Conservation (phyloP, 2,797 vertebrate genomes). For the Delichon dasypus region DNA sequence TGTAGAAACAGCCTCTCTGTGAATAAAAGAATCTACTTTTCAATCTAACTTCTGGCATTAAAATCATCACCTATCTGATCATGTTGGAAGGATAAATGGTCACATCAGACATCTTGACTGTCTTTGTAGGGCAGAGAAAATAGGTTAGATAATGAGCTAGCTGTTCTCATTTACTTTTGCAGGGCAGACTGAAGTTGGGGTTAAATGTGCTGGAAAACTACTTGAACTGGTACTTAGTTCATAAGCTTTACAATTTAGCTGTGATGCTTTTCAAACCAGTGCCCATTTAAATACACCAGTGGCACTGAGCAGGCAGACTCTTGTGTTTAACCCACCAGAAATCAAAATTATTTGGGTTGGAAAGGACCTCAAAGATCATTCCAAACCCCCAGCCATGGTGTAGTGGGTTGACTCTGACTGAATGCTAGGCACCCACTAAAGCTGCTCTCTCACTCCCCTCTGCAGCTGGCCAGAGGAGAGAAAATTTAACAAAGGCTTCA, state of each 20-base stretch:
- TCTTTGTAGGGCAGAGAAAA: not conserved
- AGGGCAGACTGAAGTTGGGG: not conserved
- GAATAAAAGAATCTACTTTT: not conserved
- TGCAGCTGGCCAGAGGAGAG: not conserved
- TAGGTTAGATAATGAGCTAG: constrained; percentile 11
- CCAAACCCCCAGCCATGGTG: not conserved
- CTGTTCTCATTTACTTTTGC: not conserved
- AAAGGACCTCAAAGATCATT: not conserved
- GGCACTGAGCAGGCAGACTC: not conserved
- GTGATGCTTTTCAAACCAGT: not conserved
- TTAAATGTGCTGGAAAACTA: constrained; percentile 9
- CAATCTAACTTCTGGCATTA: not conserved
- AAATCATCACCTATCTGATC: not conserved
- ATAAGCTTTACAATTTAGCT: not conserved
- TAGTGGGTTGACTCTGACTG: not conserved
- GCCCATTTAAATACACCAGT: not conserved
- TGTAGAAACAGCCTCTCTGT: not conserved
- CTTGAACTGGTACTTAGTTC: not conserved
- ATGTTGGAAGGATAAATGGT: not conserved
- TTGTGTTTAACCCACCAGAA: not conserved
- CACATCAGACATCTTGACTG: not conserved
- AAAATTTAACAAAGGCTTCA: not conserved
- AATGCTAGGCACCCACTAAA: not conserved
- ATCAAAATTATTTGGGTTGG: not conserved
- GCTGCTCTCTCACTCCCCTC: not conserved